Percentiles rank a stretch among this genome's conserved stretches.
These are phyloP conservation scores for Gryllus longicercus DNA, from an alignment of 2,888 invertebrate species.

Conservation along the genomic window DNA sequence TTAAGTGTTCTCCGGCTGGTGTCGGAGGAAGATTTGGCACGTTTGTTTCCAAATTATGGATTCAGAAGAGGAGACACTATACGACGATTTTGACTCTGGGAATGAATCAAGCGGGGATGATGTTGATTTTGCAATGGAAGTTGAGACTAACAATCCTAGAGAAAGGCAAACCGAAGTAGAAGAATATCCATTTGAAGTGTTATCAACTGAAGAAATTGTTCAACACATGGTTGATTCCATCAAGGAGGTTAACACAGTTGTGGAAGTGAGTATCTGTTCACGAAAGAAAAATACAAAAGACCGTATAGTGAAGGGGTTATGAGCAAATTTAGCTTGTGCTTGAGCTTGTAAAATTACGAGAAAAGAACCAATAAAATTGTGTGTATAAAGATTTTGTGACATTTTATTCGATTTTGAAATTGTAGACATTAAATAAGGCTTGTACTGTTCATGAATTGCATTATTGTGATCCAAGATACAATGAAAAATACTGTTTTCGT, in stretches of 20 bases:
- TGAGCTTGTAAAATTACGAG: too few species aligned
- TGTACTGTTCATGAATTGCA: too few species aligned
- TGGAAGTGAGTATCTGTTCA: conserved; percentile 68
- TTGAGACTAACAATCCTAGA: conserved; percentile 72
- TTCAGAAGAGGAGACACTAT: conserved; percentile 86
- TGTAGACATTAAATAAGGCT: too few species aligned
- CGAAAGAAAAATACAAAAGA: conserved; percentile 1
- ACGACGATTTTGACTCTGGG: conserved; percentile 87
- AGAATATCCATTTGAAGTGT: conserved; percentile 89
- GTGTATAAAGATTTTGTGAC: too few species aligned
- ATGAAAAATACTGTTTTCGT: too few species aligned
- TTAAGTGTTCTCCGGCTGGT: conserved; percentile 31
- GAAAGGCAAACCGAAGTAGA: conserved; percentile 82
- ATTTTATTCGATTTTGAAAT: too few species aligned
- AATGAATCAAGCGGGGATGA: conserved; percentile 92
- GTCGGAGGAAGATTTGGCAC: conserved; percentile 27
- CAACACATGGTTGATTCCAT: conserved; percentile 97
- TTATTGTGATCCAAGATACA: too few species aligned
- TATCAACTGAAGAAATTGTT: conserved; percentile 94
- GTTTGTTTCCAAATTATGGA: conserved; percentile 61
- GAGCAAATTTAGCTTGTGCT: not conserved
- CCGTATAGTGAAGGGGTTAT: not conserved
- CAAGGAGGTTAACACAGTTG: conserved; percentile 92
- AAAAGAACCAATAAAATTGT: too few species aligned
- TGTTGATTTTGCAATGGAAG: conserved; percentile 90